These are phyloP conservation scores for Sphaerodactylus townsendi DNA, from an alignment of 2,113 vertebrate genomes.

Conservation along the genomic window DNA sequence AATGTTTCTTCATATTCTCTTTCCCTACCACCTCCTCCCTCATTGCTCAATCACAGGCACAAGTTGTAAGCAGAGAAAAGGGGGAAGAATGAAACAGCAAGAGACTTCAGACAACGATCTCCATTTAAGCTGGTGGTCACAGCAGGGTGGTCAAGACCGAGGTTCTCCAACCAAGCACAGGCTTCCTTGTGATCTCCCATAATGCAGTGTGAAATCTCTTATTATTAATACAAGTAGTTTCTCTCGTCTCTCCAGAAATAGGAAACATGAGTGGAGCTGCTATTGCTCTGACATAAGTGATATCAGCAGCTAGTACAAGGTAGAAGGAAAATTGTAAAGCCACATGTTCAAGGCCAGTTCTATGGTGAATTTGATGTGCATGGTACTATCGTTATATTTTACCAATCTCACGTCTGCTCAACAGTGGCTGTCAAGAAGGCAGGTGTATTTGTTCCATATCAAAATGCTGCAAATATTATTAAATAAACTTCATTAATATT, in stretches of 20 bases:
- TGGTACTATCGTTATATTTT: too few relatives aligned
- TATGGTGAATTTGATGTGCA: too few relatives aligned
- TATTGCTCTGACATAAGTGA: background rate
- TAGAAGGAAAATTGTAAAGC: background rate
- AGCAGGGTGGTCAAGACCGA: background rate
- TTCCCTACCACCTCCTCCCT: background rate
- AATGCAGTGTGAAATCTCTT: background rate
- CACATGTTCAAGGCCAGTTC: background rate
- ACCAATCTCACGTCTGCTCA: too few relatives aligned
- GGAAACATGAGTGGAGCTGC: too few relatives aligned
- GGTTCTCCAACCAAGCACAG: too few relatives aligned
- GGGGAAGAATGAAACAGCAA: background rate
- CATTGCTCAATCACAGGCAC: background rate
- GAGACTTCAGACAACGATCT: too few relatives aligned
- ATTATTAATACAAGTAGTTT: background rate
- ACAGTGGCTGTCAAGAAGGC: background rate
- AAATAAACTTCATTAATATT: too few relatives aligned
- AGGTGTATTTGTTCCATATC: too few relatives aligned
- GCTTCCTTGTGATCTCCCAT: background rate
- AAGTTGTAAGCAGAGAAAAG: background rate
- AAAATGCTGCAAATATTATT: too few relatives aligned
- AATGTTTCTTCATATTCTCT: conserved; percentile 7
- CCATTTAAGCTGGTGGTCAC: too few relatives aligned
- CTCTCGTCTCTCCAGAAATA: background rate
- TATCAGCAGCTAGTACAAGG: background rate